Base-by-base conservation (phyloP, 2,113 vertebrate species). In the Synodontis membranacea region DNA sequence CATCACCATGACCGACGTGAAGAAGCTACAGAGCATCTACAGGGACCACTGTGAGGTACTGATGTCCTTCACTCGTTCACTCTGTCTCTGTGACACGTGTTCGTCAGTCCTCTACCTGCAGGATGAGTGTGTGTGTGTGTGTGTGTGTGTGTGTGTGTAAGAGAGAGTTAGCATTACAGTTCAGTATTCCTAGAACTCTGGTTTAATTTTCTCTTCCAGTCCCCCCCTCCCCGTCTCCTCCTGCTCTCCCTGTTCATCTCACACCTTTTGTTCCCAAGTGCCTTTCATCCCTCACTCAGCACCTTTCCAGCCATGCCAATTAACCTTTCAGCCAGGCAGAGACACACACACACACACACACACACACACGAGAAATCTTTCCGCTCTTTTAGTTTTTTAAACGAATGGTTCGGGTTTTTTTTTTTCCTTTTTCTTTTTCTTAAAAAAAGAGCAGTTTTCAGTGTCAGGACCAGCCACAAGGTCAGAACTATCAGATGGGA, bases 11-110 rank as follows among this genome's bases (percentile, higher is more conserved):
- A 95, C 92, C 0, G 97, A 99, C 8, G 91, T 99, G 90, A 98
- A 97, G 92, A 96, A 96, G 81, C 93, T 99, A 85, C 97, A 99
- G 93, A 94, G 95, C 39, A 95, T 95, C 86, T 99, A 99, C 94
- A 95, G 97, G 89, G 93, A 96, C 75, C 98, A 99, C 93, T 99
- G 98, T 0, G 97, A 99, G 97, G 98, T 99, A 93, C 93, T 80
- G 21, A 19, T 25, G 3, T 37, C 25, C 10, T 11, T 80, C 37
- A 34, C 7, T 82, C 28, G 1, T 48, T 80, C 50, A 50, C n/a
- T 50, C 46, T 4, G 10, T 50, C 28, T 34, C 46, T 5, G 2
- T 6, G 15, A 37, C 19, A 23, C 10, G n/a, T 54, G 8, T 54
- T 11, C 19, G 3, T 50, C 44, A 21, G 72, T 31, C 37, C 46